These are phyloP conservation scores for Ophion obscuratus DNA, from an alignment of 2,888 invertebrate genomes.

Conservation along the genomic window DNA sequence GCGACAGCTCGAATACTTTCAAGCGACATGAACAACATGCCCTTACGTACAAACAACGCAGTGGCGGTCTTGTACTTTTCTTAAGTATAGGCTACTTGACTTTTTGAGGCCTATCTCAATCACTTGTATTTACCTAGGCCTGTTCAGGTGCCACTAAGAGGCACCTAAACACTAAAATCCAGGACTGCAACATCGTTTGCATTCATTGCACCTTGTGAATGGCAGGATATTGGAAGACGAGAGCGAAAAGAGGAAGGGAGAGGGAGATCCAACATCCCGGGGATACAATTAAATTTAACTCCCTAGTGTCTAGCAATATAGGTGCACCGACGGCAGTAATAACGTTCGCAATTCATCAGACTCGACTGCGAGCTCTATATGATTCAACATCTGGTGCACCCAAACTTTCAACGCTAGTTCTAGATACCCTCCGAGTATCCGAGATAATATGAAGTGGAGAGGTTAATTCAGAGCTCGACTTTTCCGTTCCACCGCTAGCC, in stretches of 20 bases:
- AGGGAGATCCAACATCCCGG: neutral
- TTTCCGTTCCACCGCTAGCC: neutral
- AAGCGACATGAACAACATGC: conserved; percentile 59
- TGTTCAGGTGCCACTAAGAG: no score
- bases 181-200: no score
- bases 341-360: conserved; percentile 51
- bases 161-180: no score
- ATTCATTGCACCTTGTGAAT: neutral
- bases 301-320: neutral
- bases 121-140: no score
- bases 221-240: conserved; percentile 16
- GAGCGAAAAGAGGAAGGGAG: neutral
- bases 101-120: no score
- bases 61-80: no score
- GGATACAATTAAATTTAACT: conserved; percentile 55
- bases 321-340: conserved; percentile 9
- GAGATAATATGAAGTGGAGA: conserved; percentile 19
- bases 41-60: neutral
- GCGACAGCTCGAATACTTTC: conserved; percentile 37
- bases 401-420: neutral
- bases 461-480: conserved; percentile 35
- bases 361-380: conserved; percentile 30
- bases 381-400: conserved; percentile 41
- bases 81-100: no score
- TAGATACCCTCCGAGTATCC: neutral